Evolutionary conservation across 2,888 invertebrate genomes (phyloP).

Genomic region (Lamellibrachia columna): DNA sequence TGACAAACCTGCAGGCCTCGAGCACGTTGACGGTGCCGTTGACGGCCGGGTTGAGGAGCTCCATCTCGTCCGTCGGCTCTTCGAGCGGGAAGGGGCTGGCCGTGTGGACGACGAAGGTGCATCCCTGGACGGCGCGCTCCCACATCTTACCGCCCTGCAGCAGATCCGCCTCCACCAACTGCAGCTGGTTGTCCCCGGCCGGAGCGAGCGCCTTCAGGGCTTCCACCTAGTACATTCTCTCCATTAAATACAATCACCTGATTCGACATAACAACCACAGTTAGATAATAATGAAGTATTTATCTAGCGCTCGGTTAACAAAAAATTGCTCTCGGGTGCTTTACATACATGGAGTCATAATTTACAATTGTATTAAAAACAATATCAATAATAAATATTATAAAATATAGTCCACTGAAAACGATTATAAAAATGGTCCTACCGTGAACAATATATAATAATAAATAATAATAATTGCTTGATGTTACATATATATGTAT

Average conservation of each 20-base stretch:
- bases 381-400: too few relatives aligned
- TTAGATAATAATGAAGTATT: too few relatives aligned
- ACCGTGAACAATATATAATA: too few relatives aligned
- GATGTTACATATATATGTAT: too few relatives aligned
- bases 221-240: not conserved
- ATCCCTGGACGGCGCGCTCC: not conserved
- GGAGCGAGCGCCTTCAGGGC: not conserved
- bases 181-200: not conserved
- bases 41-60: slow-evolving; percentile 67
- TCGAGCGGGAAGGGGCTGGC: slow-evolving; percentile 41
- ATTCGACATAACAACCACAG: not conserved
- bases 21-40: slow-evolving; percentile 68
- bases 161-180: not conserved
- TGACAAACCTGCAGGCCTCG: slow-evolving; percentile 59
- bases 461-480: too few relatives aligned
- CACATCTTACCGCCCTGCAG: not conserved
- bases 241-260: not conserved
- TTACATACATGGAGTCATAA: too few relatives aligned
- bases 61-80: slow-evolving; percentile 62
- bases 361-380: too few relatives aligned
- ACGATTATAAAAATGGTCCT: too few relatives aligned
- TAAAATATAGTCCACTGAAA: too few relatives aligned
- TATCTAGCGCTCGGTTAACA: too few relatives aligned
- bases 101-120: not conserved
- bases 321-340: too few relatives aligned